Conservation (phyloP, 2,797 vertebrate genomes). For the Hyperoplus lanceolatus region DNA sequence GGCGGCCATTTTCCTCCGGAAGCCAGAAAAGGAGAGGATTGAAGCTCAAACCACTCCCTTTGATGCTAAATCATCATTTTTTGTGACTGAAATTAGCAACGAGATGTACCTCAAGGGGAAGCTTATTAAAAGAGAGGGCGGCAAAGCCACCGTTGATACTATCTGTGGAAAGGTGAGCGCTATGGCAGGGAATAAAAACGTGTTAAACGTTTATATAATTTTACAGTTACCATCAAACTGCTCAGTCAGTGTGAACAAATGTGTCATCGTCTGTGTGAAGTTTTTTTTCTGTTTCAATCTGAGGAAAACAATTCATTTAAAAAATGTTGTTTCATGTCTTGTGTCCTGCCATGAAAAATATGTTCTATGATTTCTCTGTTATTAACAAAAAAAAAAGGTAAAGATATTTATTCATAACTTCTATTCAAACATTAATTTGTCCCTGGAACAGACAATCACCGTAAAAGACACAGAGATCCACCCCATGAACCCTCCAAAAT, state of each 20-base stretch:
- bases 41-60: conserved; percentile 92
- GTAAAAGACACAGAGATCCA: conserved; percentile 89
- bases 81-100: conserved; percentile 83
- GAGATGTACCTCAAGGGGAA: conserved; percentile 92
- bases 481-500: conserved; percentile 76
- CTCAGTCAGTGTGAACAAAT: background rate
- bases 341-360: background rate
- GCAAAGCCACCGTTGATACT: conserved; percentile 92
- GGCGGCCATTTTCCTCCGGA: conserved; percentile 90
- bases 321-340: background rate
- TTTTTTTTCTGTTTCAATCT: background rate
- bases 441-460: conserved; percentile 79
- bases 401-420: background rate
- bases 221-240: background rate
- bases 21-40: conserved; percentile 91
- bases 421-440: background rate
- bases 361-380: background rate
- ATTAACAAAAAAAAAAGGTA: background rate
- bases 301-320: background rate
- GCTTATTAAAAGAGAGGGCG: conserved; percentile 85
- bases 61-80: conserved; percentile 91
- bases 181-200: background rate
- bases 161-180: conserved; percentile 83
- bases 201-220: too few species aligned
- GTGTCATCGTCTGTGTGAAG: background rate